Percentiles rank a stretch among this genome's conserved stretches.
Evolutionary conservation across 1,140 invertebrate species (phyloP).

Genomic region (Orchestia grillus): DNA sequence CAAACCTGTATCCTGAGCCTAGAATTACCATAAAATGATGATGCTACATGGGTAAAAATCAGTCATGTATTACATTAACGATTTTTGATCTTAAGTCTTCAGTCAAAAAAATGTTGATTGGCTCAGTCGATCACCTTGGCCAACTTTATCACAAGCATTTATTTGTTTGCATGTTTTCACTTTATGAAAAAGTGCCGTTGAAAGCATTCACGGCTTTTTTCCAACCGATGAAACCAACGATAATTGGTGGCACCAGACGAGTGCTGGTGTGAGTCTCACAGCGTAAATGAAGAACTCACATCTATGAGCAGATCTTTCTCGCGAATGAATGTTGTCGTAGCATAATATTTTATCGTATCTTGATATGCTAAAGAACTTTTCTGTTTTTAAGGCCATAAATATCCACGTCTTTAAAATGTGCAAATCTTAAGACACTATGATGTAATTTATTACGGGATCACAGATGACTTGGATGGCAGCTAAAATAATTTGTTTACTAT

Average conservation of each 20-base stretch:
- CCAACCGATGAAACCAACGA: no score
- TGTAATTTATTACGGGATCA: not conserved
- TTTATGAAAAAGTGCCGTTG: not conserved
- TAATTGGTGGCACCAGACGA: no score
- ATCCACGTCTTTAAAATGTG: not conserved
- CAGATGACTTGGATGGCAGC: not conserved
- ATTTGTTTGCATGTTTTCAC: not conserved
- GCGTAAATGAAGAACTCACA: no score
- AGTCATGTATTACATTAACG: not conserved
- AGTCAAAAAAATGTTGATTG: not conserved
- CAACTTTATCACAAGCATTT: not conserved
- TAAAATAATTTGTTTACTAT: not conserved
- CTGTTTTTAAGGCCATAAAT: not conserved
- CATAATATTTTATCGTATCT: not conserved
- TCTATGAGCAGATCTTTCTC: no score
- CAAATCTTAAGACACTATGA: not conserved
- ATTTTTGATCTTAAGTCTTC: not conserved
- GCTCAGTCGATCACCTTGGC: not conserved
- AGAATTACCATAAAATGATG: not conserved
- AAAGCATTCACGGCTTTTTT: not conserved
- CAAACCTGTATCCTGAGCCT: not conserved
- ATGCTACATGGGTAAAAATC: not conserved
- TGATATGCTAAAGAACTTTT: not conserved
- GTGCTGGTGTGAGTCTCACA: no score
- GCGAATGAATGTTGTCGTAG: no score